Percentiles rank a stretch among this genome's conserved stretches.
Evolutionary conservation across 2,113 vertebrate species (phyloP).

Genomic region (Nerophis ophidion): DNA sequence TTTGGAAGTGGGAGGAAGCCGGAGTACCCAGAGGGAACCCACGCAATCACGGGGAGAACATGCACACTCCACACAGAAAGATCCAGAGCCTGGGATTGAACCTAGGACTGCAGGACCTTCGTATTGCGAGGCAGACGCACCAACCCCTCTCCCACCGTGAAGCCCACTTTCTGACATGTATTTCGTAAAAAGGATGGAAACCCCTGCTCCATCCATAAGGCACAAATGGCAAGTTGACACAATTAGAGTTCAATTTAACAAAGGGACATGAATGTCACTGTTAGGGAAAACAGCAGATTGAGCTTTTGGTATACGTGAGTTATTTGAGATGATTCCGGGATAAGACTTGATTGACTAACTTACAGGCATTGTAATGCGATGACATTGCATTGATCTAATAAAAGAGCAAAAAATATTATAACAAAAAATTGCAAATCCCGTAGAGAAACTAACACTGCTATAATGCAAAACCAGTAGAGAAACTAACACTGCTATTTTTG

Average conservation of each 20-base stretch:
- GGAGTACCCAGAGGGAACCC: too few species aligned
- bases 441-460: slow-evolving; percentile 1
- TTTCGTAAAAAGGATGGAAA: background rate
- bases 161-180: too few species aligned
- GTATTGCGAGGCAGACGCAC: too few species aligned
- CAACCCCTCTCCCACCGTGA: too few species aligned
- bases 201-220: slow-evolving; percentile 37
- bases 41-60: too few species aligned
- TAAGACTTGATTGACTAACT: slow-evolving; percentile 23
- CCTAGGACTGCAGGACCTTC: too few species aligned
- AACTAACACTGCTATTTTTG: background rate
- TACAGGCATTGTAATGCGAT: slow-evolving; percentile 2
- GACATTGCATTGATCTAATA: slow-evolving; percentile 9
- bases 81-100: too few species aligned
- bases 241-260: slow-evolving; percentile 67
- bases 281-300: slow-evolving; percentile 92
- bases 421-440: background rate
- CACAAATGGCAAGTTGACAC: slow-evolving; percentile 59
- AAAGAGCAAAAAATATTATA: too few species aligned
- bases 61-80: too few species aligned
- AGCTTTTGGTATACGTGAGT: slow-evolving; percentile 18
- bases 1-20: too few species aligned
- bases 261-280: slow-evolving; percentile 77
- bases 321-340: slow-evolving; percentile 22
- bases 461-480: slow-evolving; percentile 3